These are phyloP conservation scores for Rhinopithecus roxellana DNA, from an alignment of 2,113 vertebrate species.

Conservation along the genomic window DNA sequence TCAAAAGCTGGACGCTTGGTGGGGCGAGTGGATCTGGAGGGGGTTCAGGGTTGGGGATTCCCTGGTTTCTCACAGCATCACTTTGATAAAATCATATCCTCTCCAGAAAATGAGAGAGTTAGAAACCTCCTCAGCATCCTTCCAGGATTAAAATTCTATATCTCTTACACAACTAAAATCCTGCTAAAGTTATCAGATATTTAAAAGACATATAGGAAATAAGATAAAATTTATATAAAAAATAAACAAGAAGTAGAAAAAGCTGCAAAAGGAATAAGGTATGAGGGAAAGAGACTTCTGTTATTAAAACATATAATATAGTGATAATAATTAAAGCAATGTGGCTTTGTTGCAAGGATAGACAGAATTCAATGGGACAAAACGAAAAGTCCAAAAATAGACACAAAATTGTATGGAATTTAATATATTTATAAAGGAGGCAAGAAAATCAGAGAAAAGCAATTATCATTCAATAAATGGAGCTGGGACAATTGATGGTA, in stretches of 20 bases:
- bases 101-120: neutral
- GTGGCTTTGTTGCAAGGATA: neutral
- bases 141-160: neutral
- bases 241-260: neutral
- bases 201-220: neutral
- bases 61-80: neutral
- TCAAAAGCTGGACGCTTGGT: too few relatives aligned
- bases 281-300: neutral
- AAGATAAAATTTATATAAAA: neutral
- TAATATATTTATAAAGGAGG: neutral
- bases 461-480: neutral
- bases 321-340: neutral
- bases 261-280: neutral
- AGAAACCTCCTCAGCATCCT: neutral
- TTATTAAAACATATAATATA: neutral
- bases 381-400: neutral
- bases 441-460: neutral
- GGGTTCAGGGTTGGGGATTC: accelerated
- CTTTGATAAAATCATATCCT: neutral
- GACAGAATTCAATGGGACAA: neutral
- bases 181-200: neutral
- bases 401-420: neutral
- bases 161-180: too few relatives aligned
- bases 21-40: accelerated
- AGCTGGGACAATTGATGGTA: neutral